Base-by-base conservation (phyloP, 2,113 vertebrate genomes). In the Pollachius pollachius region DNA sequence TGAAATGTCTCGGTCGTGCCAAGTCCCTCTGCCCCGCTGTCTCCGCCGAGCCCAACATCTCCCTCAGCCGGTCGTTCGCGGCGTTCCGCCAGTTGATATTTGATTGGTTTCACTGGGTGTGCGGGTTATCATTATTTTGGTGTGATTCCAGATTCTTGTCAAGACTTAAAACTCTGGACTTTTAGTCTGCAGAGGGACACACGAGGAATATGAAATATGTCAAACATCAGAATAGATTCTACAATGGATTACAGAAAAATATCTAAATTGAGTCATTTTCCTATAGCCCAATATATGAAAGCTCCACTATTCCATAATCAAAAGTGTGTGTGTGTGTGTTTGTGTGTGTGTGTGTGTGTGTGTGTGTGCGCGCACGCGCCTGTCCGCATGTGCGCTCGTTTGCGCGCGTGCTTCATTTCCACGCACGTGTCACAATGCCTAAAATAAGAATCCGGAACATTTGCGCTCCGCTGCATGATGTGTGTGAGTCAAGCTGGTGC, bases 41-140 rank as follows among this genome's bases (percentile, higher is more conserved):
- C 67, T 68, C 68, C 18, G 62, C 71, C 65, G 57, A 78, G 81
- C 72, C 83, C 73, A 73, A 75, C 70, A 81, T 85, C 78, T 65
- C 72, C 78, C 80, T 72, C 71, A 73, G 70, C 89, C 83, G 83
- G 83, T 83, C 84, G 81, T 70, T 79, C 69, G 78, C 80, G 84
- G 77, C 75, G 75, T 37, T 70, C 8, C 62, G 73, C 75, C 81
- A 69, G 73, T 86, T 83, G 80, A 75, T 78, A 77, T 86, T 75
- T 77, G 72, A 60, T 65, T 21, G 60, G 0, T 57, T 37, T 18
- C 30, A 15, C 59, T 41, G 52, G 71, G 79, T 62, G 56, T 72
- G 74, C 75, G 67, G 17, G 67, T 62, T 1, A 59, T 19, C 68
- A 81, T 70, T 73, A 34, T 34, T 34, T 34, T 34, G 30, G 30